phyloP scores from a whole-genome alignment of 2,888 invertebrate species.

The Monopis laevigella region DNA sequence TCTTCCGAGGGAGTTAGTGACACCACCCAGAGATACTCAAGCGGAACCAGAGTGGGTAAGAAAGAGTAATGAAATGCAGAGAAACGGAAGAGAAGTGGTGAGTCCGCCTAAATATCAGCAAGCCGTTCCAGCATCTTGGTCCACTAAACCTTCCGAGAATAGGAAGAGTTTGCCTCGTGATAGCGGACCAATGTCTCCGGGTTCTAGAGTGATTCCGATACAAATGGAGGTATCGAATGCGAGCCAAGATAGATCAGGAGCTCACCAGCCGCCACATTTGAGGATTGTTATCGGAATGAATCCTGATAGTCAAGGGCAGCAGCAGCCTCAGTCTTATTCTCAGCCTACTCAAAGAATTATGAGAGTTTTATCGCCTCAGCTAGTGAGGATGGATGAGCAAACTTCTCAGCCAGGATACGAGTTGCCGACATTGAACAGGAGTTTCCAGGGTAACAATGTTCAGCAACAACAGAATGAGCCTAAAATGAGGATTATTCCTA shows the following conservation, averaged over 20 bases:
- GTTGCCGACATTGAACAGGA: constrained; percentile 44
- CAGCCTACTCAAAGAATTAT: constrained; percentile 63
- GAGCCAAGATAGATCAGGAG: constrained; percentile 38
- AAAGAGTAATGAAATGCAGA: constrained; percentile 52
- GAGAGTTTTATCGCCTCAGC: constrained; percentile 59
- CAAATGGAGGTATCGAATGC: constrained; percentile 68
- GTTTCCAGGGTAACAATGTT: constrained; percentile 25
- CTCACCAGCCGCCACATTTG: constrained; percentile 41
- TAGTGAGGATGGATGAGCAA: constrained; percentile 55
- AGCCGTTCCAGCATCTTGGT: constrained; percentile 51
- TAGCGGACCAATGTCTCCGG: constrained; percentile 32
- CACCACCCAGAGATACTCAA: constrained; percentile 43
- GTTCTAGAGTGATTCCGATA: constrained; percentile 71
- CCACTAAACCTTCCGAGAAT: constrained; percentile 53
- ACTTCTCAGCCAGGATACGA: constrained; percentile 35
- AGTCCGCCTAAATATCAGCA: constrained; percentile 57
- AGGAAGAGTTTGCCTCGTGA: constrained; percentile 53
- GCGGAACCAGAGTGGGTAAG: constrained; percentile 54
- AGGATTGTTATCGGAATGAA: constrained; percentile 59
- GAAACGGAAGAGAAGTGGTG: constrained; percentile 42
- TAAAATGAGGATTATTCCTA: constrained; percentile 69
- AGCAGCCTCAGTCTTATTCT: constrained; percentile 37
- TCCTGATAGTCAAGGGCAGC: constrained; percentile 24
- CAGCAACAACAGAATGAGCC: constrained; percentile 42
- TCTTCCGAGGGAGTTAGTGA: constrained; percentile 42